phyloP scores from a whole-genome alignment of 1,140 invertebrate genomes.

The Ditylenchus dipsaci region DNA sequence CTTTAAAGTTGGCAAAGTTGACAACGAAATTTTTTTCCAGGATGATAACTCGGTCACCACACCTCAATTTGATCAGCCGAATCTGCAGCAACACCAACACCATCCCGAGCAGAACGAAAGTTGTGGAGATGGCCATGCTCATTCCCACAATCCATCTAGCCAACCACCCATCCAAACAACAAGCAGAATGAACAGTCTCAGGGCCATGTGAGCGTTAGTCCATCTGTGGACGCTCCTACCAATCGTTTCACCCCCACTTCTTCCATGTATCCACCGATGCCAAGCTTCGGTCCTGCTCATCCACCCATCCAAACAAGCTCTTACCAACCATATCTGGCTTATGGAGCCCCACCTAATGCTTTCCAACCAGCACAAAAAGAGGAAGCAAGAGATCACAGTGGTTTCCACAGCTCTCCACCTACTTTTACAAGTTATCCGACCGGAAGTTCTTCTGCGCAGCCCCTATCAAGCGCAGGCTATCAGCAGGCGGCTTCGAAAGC shows the following conservation, averaged over 20 bases:
- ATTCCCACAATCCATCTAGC: no score
- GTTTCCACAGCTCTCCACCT: background rate
- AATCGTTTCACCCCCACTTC: background rate
- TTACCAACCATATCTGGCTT: conserved; percentile 46
- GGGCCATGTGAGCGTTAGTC: background rate
- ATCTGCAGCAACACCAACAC: no score
- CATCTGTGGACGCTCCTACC: background rate
- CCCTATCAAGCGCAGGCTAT: no score
- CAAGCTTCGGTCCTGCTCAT: conserved; percentile 3
- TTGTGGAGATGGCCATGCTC: no score
- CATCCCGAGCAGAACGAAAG: no score
- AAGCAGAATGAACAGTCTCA: no score
- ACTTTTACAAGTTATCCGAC: background rate
- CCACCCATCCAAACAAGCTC: conserved; percentile 33
- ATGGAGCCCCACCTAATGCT: conserved; percentile 38
- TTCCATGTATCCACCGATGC: conserved; percentile 4
- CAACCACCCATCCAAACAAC: no score
- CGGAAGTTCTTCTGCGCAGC: background rate
- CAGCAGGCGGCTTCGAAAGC: background rate
- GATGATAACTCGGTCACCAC: no score
- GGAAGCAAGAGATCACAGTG: background rate
- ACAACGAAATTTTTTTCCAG: no score
- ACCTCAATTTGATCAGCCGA: no score
- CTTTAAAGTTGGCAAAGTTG: no score
- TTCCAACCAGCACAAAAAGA: conserved; percentile 11